Evolutionary conservation across 2,113 vertebrate genomes (phyloP), one percentile per base, ranked within the genome.

Genomic region (Lamprologus tigripictilis): DNA sequence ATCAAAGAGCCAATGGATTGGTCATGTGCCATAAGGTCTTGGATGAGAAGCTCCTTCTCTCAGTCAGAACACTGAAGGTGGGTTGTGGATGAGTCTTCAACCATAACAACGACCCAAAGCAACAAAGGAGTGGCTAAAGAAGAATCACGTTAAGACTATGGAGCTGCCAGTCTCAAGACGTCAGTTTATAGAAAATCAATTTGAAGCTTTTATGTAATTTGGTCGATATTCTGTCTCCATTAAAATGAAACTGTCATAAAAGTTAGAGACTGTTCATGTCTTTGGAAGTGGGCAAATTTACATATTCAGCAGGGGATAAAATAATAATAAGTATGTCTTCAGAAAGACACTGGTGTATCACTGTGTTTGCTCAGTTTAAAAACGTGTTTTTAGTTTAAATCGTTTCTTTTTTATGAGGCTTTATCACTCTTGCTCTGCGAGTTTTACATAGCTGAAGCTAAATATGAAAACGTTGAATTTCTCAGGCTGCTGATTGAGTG

Each of bases 401-500:
- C 0, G 0, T 71, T 71, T 40, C n/a, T 28, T 76, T 3, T 28
- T 9, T 0, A 47, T 3, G 0, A 11, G 23, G 21, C 23, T 47
- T 47, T 76, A 17, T 76, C 40, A 47, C 40, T 47, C 68, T 4
- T 73, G 40, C 71, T 76, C 71, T 10, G 42, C 0, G 42, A 76
- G 14, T 76, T 31, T 47, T 76, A 28, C 9, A 31, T 31, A 49
- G 42, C 42, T 49, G 40, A 47, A 76, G 42, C 23, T 76, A 28
- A 49, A 51, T n/a, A 49, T 78, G 73, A 51, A 51, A 78, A 78
- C 4, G 0, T 0, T 47, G 23, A 47, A 78, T 78, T 78, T 49
- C 35, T 54, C 78, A 7, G n/a, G n/a, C 33, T 45, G 21, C 7
- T 58, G 54, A n/a, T 19, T 0, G n/a, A 42, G 9, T 28, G 45